Conservation (phyloP, 1,140 invertebrate species). For the Magallana gigas region DNA sequence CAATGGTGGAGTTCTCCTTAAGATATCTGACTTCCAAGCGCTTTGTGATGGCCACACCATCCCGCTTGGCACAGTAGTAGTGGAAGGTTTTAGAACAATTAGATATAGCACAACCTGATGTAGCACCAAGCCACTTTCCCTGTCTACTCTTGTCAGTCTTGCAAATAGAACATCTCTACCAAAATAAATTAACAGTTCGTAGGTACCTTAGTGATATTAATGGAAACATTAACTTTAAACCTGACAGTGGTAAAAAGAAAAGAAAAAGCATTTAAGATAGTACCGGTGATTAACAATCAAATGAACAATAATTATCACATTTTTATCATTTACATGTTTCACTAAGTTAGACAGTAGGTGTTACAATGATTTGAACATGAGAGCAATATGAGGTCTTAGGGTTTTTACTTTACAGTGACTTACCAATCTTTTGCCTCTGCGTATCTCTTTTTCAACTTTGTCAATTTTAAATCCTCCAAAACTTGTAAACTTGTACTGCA, state of each 20-base stretch:
- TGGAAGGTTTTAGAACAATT: constrained; percentile 65
- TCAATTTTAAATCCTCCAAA: constrained; percentile 69
- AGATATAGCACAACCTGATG: constrained; percentile 66
- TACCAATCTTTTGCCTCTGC: constrained; percentile 59
- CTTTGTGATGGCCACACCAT: constrained; percentile 57
- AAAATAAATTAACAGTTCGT: not conserved
- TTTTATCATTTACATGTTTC: too few species aligned
- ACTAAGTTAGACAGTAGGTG: too few species aligned
- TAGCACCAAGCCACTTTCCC: constrained; percentile 57
- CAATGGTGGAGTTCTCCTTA: constrained; percentile 15
- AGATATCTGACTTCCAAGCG: too few species aligned
- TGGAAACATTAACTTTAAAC: too few species aligned
- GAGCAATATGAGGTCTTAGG: too few species aligned
- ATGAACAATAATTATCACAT: too few species aligned
- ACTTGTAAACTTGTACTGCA: constrained; percentile 62
- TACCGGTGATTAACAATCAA: too few species aligned
- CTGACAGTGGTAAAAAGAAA: too few species aligned
- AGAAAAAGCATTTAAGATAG: too few species aligned
- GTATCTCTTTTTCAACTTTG: constrained; percentile 61
- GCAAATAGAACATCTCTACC: constrained; percentile 64
- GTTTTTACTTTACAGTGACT: not conserved
- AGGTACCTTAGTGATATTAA: too few species aligned
- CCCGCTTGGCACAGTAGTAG: constrained; percentile 61
- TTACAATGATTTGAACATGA: too few species aligned
- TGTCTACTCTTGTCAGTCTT: constrained; percentile 44